These are phyloP conservation scores for Alexandromys fortis DNA, from an alignment of 2,113 vertebrate genomes.

Conservation along the genomic window DNA sequence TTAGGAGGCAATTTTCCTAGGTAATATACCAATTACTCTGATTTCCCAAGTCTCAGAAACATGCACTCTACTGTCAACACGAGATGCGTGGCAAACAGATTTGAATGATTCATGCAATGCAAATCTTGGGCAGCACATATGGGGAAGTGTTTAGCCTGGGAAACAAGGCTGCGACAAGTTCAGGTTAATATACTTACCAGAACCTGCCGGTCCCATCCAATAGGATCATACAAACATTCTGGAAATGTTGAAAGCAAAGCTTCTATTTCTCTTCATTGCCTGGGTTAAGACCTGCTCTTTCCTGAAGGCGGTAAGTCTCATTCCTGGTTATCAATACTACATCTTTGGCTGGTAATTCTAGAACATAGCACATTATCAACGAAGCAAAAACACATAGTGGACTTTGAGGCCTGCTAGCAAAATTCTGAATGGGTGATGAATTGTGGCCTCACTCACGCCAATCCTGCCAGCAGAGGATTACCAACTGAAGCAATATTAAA, in stretches of 20 bases:
- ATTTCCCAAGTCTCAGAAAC: slow-evolving; percentile 28
- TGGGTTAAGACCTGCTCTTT: slow-evolving; percentile 6
- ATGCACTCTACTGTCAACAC: slow-evolving; percentile 48
- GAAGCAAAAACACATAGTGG: slow-evolving; percentile 17
- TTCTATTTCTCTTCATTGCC: slow-evolving; percentile 32
- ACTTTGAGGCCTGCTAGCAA: slow-evolving; percentile 9
- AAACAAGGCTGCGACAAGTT: slow-evolving; percentile 76
- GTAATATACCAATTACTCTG: background rate
- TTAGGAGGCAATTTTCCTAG: background rate
- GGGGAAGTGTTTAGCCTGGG: slow-evolving; percentile 72
- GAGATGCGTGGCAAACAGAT: slow-evolving; percentile 73
- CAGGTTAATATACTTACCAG: slow-evolving; percentile 77
- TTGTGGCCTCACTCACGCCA: background rate
- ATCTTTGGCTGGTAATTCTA: slow-evolving; percentile 59
- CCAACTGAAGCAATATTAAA: background rate
- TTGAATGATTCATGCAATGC: slow-evolving; percentile 75
- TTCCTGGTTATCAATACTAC: slow-evolving; percentile 29
- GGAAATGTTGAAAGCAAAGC: slow-evolving; percentile 38
- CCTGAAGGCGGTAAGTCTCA: slow-evolving; percentile 30
- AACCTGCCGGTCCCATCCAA: slow-evolving; percentile 11
- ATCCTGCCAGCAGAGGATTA: slow-evolving; percentile 52
- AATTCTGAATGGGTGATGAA: slow-evolving; percentile 54
- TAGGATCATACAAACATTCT: slow-evolving; percentile 54
- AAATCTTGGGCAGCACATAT: slow-evolving; percentile 69
- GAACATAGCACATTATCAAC: slow-evolving; percentile 30